These are phyloP conservation scores for Trigoniulus corallinus DNA, from an alignment of 1,140 invertebrate genomes.

Conservation along the genomic window DNA sequence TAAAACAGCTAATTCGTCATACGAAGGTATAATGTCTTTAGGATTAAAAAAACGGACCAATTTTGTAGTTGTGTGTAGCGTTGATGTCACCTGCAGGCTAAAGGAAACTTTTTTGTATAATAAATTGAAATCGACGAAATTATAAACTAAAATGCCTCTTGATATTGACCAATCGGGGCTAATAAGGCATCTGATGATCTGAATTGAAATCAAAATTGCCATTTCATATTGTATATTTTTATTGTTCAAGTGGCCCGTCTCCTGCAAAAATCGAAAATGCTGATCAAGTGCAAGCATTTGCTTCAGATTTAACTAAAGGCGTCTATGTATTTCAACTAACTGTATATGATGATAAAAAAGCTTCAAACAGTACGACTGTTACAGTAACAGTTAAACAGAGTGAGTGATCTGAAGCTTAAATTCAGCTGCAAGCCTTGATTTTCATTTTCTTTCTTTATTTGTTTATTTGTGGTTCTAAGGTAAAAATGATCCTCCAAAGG, in stretches of 20 bases:
- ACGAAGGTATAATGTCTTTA: too few relatives aligned
- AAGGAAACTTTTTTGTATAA: too few relatives aligned
- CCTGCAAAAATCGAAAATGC: constrained; percentile 32
- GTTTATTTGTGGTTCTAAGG: constrained; percentile 35
- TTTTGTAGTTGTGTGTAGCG: too few relatives aligned
- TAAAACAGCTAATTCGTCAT: too few relatives aligned
- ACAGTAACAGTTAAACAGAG: constrained; percentile 67
- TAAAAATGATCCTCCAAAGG: constrained; percentile 71
- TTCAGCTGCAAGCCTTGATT: background rate
- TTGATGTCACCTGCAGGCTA: too few relatives aligned
- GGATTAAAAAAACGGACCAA: too few relatives aligned
- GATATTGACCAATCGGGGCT: too few relatives aligned
- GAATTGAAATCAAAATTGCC: too few relatives aligned
- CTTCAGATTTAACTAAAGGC: constrained; percentile 62
- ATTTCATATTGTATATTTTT: too few relatives aligned
- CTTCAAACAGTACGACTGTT: constrained; percentile 48
- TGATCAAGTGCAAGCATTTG: constrained; percentile 35
- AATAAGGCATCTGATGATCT: too few relatives aligned
- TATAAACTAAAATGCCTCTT: too few relatives aligned
- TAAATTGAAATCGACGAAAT: too few relatives aligned
- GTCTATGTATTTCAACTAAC: constrained; percentile 66
- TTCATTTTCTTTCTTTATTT: constrained; percentile 2
- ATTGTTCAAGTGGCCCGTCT: constrained; percentile 32
- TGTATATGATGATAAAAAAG: constrained; percentile 66
- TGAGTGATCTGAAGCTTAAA: constrained; percentile 29